phyloP scores from a whole-genome alignment of 2,113 vertebrate genomes.

The Mionectes macconnelli region DNA sequence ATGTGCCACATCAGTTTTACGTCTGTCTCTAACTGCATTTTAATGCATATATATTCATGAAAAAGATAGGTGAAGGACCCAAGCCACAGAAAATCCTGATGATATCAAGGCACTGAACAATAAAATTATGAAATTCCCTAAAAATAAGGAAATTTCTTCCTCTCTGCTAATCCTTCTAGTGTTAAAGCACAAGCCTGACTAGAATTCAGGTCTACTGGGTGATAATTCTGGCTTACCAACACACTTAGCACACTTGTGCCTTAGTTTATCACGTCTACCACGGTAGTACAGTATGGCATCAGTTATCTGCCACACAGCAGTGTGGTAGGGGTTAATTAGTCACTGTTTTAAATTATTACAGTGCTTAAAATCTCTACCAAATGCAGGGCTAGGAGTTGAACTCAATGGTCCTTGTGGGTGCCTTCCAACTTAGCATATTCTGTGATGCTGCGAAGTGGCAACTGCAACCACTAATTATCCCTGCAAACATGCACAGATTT shows the following conservation, averaged over 20 bases:
- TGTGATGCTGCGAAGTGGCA: background rate
- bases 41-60: background rate
- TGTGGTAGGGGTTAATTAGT: constrained; percentile 4
- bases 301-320: background rate
- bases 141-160: background rate
- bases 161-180: background rate
- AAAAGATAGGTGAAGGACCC: background rate
- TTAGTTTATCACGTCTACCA: background rate
- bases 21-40: background rate
- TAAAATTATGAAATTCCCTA: background rate
- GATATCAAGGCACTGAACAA: background rate
- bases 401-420: background rate
- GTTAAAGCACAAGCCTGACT: background rate
- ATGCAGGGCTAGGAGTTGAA: background rate
- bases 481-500: background rate
- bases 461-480: background rate
- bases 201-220: background rate
- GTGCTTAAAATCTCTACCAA: background rate
- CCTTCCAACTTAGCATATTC: background rate
- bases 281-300: background rate
- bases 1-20: background rate
- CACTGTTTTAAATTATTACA: background rate
- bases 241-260: background rate
- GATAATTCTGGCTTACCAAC: background rate
- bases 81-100: background rate